Percentiles rank a stretch among this genome's conserved stretches.
These are phyloP conservation scores for Eupristina koningsbergeri DNA, from an alignment of 1,140 invertebrate genomes.

Conservation along the genomic window DNA sequence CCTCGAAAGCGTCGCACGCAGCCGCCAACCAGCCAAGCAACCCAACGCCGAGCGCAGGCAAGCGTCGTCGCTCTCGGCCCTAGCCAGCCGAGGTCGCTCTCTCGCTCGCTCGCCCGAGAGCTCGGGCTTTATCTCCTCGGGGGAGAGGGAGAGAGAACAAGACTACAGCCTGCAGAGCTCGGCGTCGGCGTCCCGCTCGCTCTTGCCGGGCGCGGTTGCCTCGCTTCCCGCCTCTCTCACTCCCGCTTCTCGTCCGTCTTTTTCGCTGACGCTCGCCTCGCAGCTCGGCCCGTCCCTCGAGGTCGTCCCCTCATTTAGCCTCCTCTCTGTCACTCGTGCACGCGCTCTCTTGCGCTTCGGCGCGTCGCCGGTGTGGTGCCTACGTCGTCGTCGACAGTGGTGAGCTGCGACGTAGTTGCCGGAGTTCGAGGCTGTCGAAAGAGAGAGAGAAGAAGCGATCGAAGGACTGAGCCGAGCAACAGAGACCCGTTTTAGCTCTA, in stretches of 20 bases:
- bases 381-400: conserved; percentile 23
- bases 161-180: neutral
- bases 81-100: conserved; percentile 11
- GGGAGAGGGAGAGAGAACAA: conserved; percentile 3
- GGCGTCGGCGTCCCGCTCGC: neutral
- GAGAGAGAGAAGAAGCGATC: conserved; percentile 10
- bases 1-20: conserved; percentile 46
- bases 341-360: neutral
- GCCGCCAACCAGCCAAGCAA: neutral
- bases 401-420: conserved; percentile 19
- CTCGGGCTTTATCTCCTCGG: neutral
- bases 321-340: neutral
- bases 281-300: conserved; percentile 14
- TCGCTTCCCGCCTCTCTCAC: neutral
- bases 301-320: conserved; percentile 31
- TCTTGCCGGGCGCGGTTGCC: neutral
- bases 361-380: conserved; percentile 1
- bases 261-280: neutral
- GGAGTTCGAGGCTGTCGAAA: neutral
- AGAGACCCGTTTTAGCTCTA: neutral
- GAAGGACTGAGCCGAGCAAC: neutral
- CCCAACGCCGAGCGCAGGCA: too few species aligned
- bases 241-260: neutral
- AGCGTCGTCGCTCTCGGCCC: conserved; percentile 14
- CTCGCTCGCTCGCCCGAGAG: neutral